These are phyloP conservation scores for Sabellastarte sp. DNA, from an alignment of 2,888 invertebrate species.

Conservation along the genomic window DNA sequence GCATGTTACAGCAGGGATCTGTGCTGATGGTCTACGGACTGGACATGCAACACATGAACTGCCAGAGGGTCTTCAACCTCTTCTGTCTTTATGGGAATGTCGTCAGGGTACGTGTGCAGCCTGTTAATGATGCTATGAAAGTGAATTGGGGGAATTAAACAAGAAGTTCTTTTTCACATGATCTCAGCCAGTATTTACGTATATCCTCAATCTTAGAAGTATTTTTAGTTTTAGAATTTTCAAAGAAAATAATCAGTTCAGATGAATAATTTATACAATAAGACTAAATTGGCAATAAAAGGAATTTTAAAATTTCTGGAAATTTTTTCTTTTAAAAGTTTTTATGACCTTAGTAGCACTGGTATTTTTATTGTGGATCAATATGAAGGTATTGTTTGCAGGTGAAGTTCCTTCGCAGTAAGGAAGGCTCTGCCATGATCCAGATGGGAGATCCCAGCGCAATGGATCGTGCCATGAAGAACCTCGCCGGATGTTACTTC, in stretches of 20 bases:
- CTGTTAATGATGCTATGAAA: too few relatives aligned
- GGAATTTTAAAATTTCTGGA: too few relatives aligned
- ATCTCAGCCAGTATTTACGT: too few relatives aligned
- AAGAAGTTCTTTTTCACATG: too few relatives aligned
- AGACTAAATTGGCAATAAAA: background rate
- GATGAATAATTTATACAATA: too few relatives aligned
- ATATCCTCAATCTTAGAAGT: too few relatives aligned
- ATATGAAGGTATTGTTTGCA: constrained; percentile 52
- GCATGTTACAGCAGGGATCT: constrained; percentile 61
- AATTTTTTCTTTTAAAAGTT: too few relatives aligned
- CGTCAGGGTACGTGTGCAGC: constrained; percentile 86
- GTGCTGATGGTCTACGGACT: constrained; percentile 99
- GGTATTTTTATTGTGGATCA: too few relatives aligned
- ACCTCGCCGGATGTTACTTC: constrained; percentile 84
- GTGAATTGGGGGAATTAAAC: too few relatives aligned
- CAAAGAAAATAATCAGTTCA: too few relatives aligned
- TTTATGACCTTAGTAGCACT: too few relatives aligned
- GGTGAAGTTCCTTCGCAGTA: constrained; percentile 96
- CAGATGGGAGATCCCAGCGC: constrained; percentile 96
- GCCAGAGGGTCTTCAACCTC: constrained; percentile 94
- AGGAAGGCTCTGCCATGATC: constrained; percentile 98
- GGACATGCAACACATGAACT: constrained; percentile 89
- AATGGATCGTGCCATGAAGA: constrained; percentile 91
- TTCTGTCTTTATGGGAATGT: constrained; percentile 99
- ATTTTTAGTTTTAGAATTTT: too few relatives aligned